These are phyloP conservation scores for Abrostola triplasia DNA, from an alignment of 2,888 invertebrate species.

Conservation along the genomic window DNA sequence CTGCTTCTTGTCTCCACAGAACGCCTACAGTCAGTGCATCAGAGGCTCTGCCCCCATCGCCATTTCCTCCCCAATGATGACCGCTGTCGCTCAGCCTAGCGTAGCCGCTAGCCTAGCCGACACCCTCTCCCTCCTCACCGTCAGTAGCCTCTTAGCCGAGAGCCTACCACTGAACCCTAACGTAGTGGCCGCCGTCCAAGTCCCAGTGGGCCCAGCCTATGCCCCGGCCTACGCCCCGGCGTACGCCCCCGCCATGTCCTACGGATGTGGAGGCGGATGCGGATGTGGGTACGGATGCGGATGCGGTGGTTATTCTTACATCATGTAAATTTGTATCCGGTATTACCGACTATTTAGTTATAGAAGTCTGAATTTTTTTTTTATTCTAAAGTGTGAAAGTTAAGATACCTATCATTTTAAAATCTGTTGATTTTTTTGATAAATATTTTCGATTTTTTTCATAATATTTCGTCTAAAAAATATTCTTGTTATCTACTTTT, in stretches of 20 bases:
- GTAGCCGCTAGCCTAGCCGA: slow-evolving; percentile 76
- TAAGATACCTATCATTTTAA: too few species aligned
- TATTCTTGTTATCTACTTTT: too few species aligned
- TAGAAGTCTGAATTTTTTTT: neutral
- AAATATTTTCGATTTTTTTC: too few species aligned
- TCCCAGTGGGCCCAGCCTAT: slow-evolving; percentile 9
- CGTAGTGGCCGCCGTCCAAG: slow-evolving; percentile 46
- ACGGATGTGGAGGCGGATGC: slow-evolving; percentile 40
- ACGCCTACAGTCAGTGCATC: slow-evolving; percentile 58
- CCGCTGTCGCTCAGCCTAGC: slow-evolving; percentile 55
- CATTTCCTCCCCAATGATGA: slow-evolving; percentile 41
- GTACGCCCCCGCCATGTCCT: neutral
- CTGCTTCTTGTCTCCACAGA: slow-evolving; percentile 54
- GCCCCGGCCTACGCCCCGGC: slow-evolving; percentile 7
- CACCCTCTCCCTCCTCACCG: slow-evolving; percentile 77
- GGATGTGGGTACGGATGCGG: slow-evolving; percentile 43
- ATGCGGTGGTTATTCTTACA: slow-evolving; percentile 23
- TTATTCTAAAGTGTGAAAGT: neutral
- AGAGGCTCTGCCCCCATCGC: slow-evolving; percentile 20
- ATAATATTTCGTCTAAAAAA: too few species aligned
- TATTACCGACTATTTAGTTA: neutral
- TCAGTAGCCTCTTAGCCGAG: slow-evolving; percentile 74
- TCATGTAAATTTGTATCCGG: slow-evolving; percentile 8
- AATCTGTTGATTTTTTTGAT: too few species aligned
- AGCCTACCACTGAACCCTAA: slow-evolving; percentile 67